Evolutionary conservation across 2,113 vertebrate genomes (phyloP).

Genomic region (Dasypus novemcinctus): DNA sequence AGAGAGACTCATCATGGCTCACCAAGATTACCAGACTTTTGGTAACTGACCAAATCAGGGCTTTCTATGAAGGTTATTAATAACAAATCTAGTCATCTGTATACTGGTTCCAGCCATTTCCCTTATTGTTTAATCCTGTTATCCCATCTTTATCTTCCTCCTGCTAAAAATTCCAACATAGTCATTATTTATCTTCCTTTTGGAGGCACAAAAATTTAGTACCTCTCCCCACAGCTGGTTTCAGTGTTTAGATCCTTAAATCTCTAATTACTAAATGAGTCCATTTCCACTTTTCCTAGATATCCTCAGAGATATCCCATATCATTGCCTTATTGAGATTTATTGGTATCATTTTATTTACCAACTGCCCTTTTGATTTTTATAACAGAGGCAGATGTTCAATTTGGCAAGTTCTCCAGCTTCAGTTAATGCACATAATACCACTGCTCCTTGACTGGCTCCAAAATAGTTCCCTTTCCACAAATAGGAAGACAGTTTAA

Average conservation of each 20-base stretch:
- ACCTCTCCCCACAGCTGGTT: neutral
- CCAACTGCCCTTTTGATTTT: slow-evolving; percentile 59
- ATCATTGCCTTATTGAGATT: slow-evolving; percentile 46
- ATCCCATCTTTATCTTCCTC: neutral
- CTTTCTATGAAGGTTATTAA: neutral
- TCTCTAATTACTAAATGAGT: neutral
- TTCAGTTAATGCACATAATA: slow-evolving; percentile 43
- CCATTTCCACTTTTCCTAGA: neutral
- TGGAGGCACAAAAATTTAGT: neutral
- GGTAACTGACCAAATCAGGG: neutral
- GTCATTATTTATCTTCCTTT: neutral
- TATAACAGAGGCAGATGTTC: slow-evolving; percentile 52
- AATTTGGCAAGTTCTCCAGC: slow-evolving; percentile 60
- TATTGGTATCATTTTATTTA: slow-evolving; percentile 57
- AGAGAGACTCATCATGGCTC: neutral
- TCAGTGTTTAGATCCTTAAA: neutral
- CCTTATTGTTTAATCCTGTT: neutral
- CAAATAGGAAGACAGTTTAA: slow-evolving; percentile 13
- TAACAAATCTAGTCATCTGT: neutral
- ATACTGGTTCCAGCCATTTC: neutral
- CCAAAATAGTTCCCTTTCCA: slow-evolving; percentile 52
- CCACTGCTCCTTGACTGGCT: slow-evolving; percentile 23
- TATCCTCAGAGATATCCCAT: neutral
- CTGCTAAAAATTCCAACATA: neutral
- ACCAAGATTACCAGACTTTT: neutral